phyloP scores from a whole-genome alignment of 2,888 invertebrate genomes.

The Aporophyla lueneburgensis region DNA sequence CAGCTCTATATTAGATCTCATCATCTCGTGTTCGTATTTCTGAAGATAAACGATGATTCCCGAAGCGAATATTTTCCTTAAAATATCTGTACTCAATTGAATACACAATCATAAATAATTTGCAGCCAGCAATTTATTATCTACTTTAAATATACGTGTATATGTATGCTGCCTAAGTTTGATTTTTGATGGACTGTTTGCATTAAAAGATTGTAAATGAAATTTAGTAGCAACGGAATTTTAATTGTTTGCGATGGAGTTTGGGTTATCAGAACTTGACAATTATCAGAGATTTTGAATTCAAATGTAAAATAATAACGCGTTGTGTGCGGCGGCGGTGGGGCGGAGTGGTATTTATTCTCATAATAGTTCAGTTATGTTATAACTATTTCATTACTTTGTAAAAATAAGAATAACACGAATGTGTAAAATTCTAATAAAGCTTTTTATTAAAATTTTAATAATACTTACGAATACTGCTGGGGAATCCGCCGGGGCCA shows the following conservation, averaged over 20 bases:
- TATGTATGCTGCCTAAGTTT: not conserved
- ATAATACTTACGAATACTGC: conserved; percentile 55
- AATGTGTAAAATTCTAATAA: not conserved
- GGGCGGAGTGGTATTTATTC: not conserved
- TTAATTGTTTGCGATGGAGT: not conserved
- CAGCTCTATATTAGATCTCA: not conserved
- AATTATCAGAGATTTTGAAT: conserved; percentile 6
- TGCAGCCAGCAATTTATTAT: not conserved
- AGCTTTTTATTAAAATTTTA: no score
- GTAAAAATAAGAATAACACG: not conserved
- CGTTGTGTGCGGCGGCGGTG: not conserved
- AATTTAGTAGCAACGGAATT: not conserved
- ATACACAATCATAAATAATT: not conserved
- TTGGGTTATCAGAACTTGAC: not conserved
- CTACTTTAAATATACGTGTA: not conserved
- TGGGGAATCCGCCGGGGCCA: conserved; percentile 14
- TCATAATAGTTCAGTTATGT: not conserved
- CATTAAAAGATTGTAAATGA: not conserved
- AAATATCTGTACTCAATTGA: not conserved
- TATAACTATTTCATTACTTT: not conserved
- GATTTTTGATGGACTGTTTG: not conserved
- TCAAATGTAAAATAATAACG: not conserved
- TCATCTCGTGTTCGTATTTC: not conserved
- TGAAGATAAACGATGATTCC: not conserved
- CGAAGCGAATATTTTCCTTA: not conserved